phyloP scores from a whole-genome alignment of 2,888 invertebrate species.

The Hartigia nigra region DNA sequence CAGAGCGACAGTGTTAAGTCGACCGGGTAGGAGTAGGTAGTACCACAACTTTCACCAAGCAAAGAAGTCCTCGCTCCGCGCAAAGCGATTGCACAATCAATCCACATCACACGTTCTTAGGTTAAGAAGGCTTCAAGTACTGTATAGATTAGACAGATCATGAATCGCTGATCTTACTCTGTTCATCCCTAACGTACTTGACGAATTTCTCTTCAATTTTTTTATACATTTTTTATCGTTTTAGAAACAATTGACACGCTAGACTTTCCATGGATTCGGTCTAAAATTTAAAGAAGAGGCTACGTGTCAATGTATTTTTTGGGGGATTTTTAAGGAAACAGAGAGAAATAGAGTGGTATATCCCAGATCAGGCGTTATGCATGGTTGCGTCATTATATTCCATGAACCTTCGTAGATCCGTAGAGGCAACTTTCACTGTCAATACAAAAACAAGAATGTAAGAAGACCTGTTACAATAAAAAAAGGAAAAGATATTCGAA shows the following conservation, averaged over 20 bases:
- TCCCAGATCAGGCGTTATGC: not conserved
- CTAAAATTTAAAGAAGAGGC: not conserved
- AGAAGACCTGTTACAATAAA: not conserved
- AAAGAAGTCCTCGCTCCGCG: constrained; percentile 27
- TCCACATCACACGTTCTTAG: constrained; percentile 8
- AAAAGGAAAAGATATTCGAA: not conserved
- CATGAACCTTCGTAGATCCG: not conserved
- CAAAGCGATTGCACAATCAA: constrained; percentile 33
- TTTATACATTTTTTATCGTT: not conserved
- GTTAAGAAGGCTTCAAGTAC: not conserved
- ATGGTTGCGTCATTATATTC: not conserved
- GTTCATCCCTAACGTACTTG: not conserved
- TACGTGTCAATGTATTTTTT: not conserved
- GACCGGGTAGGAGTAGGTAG: not conserved
- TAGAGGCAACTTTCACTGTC: not conserved
- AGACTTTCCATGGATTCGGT: not conserved
- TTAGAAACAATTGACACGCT: not conserved
- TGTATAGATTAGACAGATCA: not conserved
- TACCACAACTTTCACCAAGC: constrained; percentile 32
- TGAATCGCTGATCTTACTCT: not conserved
- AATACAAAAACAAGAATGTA: not conserved
- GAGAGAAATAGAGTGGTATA: not conserved
- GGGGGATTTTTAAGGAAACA: not conserved
- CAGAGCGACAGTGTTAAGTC: not conserved
- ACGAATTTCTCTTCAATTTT: not conserved